Evolutionary conservation across 1,140 invertebrate species (phyloP), one percentile per base, ranked within the genome.

Genomic region (Nephila pilipes): DNA sequence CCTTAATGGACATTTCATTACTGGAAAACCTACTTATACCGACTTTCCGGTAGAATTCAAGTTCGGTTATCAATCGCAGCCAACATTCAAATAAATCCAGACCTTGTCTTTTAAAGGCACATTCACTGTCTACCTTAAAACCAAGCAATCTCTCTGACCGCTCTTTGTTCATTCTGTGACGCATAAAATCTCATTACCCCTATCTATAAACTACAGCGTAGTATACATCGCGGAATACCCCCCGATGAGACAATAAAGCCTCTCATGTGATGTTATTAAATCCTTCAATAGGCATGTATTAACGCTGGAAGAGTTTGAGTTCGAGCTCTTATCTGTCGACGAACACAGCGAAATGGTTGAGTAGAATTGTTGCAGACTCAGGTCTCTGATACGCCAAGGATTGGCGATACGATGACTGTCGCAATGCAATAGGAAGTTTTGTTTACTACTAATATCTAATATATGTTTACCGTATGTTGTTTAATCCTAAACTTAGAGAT

Each of bases 221-320:
- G 32, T n/a, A 18, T 29, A 22, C 58, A 79, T 20, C 25, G 65
- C 25, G 25, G 29, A 38, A 65, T 55, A 79, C n/a, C 55, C n/a
- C 29, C 60, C 36, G 87, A 38, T 83, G 89, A 91, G 89, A 83
- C 79, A 91, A 65, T 91, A 91, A 91, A 91, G 79, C 55, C 89
- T 63, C 89, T 83, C 89, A 81, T 81, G 89, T 81, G 89, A 91
- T 91, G 79, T 91, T 91, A 91, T 91, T 91, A 91, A 91, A 83
- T 91, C 89, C 89, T 83, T 91, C 89, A 91, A 91, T 91, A 65
- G 55, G 75, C 79, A 79, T 83, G 75, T 91, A 83, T 91, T 65
- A 83, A 36, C 46, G 29, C 55, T 69, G 88, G 69, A 83, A 79
- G 29, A 57, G 69, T 29, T 57, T 80, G 18, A 46, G 25, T 55